Percentiles rank a stretch among this genome's conserved stretches.
These are phyloP conservation scores for Raja brachyura DNA, from an alignment of 2,113 vertebrate species.

Conservation along the genomic window DNA sequence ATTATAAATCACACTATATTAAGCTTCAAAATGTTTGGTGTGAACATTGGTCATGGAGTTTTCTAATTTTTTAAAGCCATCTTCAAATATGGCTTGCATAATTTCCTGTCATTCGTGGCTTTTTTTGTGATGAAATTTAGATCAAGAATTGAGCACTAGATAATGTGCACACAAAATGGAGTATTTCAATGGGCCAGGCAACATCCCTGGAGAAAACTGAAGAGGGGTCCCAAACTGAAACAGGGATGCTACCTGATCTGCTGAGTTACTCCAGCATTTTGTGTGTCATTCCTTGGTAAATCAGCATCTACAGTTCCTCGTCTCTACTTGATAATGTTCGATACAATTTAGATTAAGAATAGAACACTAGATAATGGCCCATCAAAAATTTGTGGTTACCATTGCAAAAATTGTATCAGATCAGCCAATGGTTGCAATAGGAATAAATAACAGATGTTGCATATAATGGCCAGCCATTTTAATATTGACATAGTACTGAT, in stretches of 20 bases:
- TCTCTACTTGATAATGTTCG: too few relatives aligned
- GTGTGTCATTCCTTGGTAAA: too few relatives aligned
- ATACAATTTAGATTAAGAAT: constrained; percentile 3
- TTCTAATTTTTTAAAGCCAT: background rate
- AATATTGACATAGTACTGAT: background rate
- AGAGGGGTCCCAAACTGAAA: too few relatives aligned
- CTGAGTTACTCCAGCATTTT: too few relatives aligned
- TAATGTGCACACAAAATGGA: background rate
- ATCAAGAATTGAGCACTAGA: background rate
- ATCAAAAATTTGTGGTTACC: background rate
- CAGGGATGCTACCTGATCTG: too few relatives aligned
- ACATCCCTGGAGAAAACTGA: too few relatives aligned
- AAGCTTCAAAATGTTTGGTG: constrained; percentile 45
- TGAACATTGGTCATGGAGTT: constrained; percentile 44
- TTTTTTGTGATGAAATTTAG: background rate
- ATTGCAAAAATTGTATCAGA: too few relatives aligned
- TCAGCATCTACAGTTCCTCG: too few relatives aligned
- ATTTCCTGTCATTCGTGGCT: background rate
- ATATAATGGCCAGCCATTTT: too few relatives aligned
- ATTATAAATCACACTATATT: constrained; percentile 50
- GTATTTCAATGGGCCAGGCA: too few relatives aligned
- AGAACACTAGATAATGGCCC: background rate
- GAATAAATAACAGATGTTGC: too few relatives aligned
- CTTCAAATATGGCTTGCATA: background rate
- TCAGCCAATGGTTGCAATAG: too few relatives aligned